Base-by-base conservation (phyloP, 2,797 vertebrate genomes). In the Platalea minor region DNA sequence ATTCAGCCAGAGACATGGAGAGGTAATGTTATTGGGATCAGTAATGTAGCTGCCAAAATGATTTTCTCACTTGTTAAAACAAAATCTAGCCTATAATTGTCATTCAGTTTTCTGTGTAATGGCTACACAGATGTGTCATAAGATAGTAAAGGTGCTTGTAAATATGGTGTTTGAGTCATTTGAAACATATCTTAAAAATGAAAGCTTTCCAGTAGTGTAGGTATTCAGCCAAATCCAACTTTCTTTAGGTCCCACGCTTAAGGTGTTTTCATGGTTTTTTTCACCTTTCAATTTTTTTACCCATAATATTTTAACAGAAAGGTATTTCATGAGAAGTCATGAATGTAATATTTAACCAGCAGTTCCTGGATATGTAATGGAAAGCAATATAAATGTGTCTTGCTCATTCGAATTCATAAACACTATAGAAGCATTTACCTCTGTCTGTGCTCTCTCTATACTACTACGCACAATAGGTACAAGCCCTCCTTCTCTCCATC, bases 41-140 rank as follows among this genome's bases (percentile, higher is more conserved):
- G 51, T 61, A 89, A 81, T 29, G 35, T 56, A 86, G 28, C 70
- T 82, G 86, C 67, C 77, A 60, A 77, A 89, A 89, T n/a, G 0
- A 93, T 95, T 95, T 93, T 85, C 91, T 92, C 59, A 77, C 78
- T 74, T 94, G 82, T 70, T 93, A 91, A 91, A 91, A 43, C 43
- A 87, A 92, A 95, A 45, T 2, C 0, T 70, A 67, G 13, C 24
- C 68, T 77, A 25, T 93, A 92, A 96, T 33, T 93, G 81, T 13
- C 74, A 67, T 53, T 65, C 33, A 12, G 33, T 48, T 92, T 94
- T 82, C 67, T 73, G 33, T 3, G 3, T 69, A 91, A 39, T 63
- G 80, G 26, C 39, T 54, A 37, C 24, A 53, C 33, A 89, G 85
- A 61, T 77, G 43, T 72, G 60, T 54, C 86, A 85, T 46, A 77